Evolutionary conservation across 2,113 vertebrate species (phyloP), one percentile per base, ranked within the genome.

Genomic region (Rhynchopsitta pachyrhyncha): DNA sequence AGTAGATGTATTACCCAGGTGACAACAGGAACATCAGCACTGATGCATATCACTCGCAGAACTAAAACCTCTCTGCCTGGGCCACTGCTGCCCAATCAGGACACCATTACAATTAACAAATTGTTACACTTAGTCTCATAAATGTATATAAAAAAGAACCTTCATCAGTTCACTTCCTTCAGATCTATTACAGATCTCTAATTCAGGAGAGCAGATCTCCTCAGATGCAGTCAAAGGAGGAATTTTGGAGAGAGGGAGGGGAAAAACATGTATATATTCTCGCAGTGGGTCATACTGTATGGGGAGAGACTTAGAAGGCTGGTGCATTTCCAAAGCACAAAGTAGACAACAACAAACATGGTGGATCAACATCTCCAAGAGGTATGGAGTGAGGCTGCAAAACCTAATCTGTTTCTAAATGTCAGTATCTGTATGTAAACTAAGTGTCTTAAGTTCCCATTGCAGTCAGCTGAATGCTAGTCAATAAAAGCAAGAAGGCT

Each of bases 21-120:
- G 80, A 88, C 88, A 92, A 75, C 27, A 93, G 59, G 84, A 88
- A 82, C 87, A 94, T 93, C 87, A 92, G 64, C 90, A 88, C 39
- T 81, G 80, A 78, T 73, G 85, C 70, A 3, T 90, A 86, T 90
- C 79, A 83, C 63, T 88, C 67, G 73, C 39, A 95, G 80, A 96
- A 92, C 64, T 90, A 83, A 95, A 96, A 75, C 52, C 47, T 84
- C 66, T 81, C 73, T 83, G 27, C 66, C 55, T 93, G 70, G 76
- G 52, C 77, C 80, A 68, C 57, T 88, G 86, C 82, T 95, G 81
- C 57, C 73, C 70, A 82, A n/a, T 73, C 41, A 91, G 70, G 84
- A 91, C 70, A 59, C 49, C 15, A 52, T n/a, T 66, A 76, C 46
- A 68, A 78, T 50, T 77, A 95, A 64, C 27, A 92, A 90, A 81